Evolutionary conservation across 1,140 invertebrate species (phyloP).

Genomic region (Cotesia vestalis): DNA sequence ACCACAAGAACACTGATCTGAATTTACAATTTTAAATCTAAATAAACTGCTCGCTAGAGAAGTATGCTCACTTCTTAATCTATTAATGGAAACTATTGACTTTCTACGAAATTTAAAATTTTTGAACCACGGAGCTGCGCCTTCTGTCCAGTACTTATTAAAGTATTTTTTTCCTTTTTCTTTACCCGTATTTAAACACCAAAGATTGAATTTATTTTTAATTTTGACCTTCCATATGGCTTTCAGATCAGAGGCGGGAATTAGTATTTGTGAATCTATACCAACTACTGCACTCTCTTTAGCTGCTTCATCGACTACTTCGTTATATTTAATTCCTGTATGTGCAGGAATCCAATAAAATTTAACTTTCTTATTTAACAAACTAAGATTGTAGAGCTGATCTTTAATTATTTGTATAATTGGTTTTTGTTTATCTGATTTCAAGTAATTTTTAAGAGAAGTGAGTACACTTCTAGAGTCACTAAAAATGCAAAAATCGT

Average conservation of each 20-base stretch:
- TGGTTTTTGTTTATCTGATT: neutral
- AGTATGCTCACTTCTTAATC: slow-evolving; percentile 40
- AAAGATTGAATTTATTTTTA: slow-evolving; percentile 16
- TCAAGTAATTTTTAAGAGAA: neutral
- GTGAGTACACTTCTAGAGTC: slow-evolving; percentile 23
- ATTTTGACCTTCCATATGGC: slow-evolving; percentile 8
- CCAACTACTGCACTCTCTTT: slow-evolving; percentile 12
- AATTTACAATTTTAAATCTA: slow-evolving; percentile 37
- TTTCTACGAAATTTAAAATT: slow-evolving; percentile 36
- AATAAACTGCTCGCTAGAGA: slow-evolving; percentile 32
- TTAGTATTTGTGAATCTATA: slow-evolving; percentile 12
- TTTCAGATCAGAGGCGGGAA: slow-evolving; percentile 21
- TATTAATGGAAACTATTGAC: slow-evolving; percentile 32
- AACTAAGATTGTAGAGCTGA: neutral
- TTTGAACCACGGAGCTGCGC: slow-evolving; percentile 29
- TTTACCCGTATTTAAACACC: slow-evolving; percentile 7
- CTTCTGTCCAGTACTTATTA: neutral
- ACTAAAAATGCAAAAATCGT: slow-evolving; percentile 6
- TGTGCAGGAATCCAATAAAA: slow-evolving; percentile 26
- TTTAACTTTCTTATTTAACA: neutral
- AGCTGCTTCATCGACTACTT: slow-evolving; percentile 20
- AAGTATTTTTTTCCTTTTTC: slow-evolving; percentile 26
- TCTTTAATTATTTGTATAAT: neutral
- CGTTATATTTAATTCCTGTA: slow-evolving; percentile 5
- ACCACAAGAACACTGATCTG: neutral